Percentiles rank a stretch among this genome's conserved stretches.
phyloP scores from a whole-genome alignment of 2,888 invertebrate species.

The Calliphora vomitoria region DNA sequence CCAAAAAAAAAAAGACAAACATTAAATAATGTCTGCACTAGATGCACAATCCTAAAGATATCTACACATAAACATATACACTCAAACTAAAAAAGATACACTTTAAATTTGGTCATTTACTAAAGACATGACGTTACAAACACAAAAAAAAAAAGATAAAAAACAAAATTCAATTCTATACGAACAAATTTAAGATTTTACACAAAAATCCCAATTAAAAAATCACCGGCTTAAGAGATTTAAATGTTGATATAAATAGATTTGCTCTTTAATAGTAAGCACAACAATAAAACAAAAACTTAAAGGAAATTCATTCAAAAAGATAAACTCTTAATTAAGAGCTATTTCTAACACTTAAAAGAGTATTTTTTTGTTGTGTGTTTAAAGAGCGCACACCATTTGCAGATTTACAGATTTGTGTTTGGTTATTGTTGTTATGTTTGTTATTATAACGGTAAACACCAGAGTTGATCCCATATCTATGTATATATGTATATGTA shows the following conservation, averaged over 20 bases:
- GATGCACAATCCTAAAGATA: constrained; percentile 49
- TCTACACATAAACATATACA: not conserved
- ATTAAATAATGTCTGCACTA: constrained; percentile 42
- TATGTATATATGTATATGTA: not conserved
- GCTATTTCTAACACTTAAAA: not conserved
- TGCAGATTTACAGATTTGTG: constrained; percentile 11
- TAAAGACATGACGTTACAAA: constrained; percentile 35
- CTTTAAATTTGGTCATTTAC: constrained; percentile 62
- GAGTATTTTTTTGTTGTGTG: not conserved
- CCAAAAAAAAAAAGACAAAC: not conserved
- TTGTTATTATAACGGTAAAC: constrained; percentile 39
- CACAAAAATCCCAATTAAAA: constrained; percentile 24
- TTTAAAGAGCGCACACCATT: not conserved
- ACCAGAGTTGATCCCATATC: not conserved
- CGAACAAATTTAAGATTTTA: constrained; percentile 27
- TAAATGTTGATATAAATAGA: not conserved
- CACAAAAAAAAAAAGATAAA: constrained; percentile 19
- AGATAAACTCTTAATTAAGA: not conserved
- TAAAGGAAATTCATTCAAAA: not conserved
- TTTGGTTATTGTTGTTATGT: not conserved
- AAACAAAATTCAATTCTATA: constrained; percentile 27
- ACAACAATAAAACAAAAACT: not conserved
- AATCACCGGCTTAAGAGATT: constrained; percentile 23
- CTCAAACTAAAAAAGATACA: constrained; percentile 27
- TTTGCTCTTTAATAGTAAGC: constrained; percentile 21